Conservation (phyloP, 2,797 vertebrate species). For the Gila robusta region DNA sequence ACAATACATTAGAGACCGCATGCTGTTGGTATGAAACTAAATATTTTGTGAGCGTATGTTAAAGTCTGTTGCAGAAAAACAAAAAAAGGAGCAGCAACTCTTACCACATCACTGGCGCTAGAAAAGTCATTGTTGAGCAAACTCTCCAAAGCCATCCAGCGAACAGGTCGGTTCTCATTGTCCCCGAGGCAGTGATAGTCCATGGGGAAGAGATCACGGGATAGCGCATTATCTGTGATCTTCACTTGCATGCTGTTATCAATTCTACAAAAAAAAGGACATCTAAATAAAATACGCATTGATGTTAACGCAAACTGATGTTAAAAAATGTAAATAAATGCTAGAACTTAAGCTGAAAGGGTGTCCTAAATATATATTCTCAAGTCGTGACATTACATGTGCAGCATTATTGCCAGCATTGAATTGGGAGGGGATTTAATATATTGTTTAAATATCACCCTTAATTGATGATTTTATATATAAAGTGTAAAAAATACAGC, state of each 20-base stretch:
- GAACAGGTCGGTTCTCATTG: constrained; percentile 96
- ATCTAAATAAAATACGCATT: not conserved
- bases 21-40: not conserved
- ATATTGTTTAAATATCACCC: not conserved
- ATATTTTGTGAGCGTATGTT: not conserved
- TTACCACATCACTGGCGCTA: constrained; percentile 98
- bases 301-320: not conserved
- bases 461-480: not conserved
- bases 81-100: constrained; percentile 52
- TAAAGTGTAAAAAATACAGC: not conserved
- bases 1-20: not conserved
- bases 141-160: constrained; percentile 99
- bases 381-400: not conserved
- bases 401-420: not conserved
- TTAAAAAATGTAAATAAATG: not conserved
- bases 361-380: not conserved
- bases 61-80: not conserved
- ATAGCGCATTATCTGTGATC: constrained; percentile 97
- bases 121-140: constrained; percentile 98
- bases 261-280: constrained; percentile 80
- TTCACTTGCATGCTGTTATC: constrained; percentile 98
- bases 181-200: constrained; percentile 99
- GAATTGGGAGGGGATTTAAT: not conserved
- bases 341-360: not conserved
- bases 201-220: constrained; percentile 97